A percentile compares a stretch with the other conserved stretches of the same genome.
Conservation (phyloP, 2,888 invertebrate genomes). For the Hybos culiciformis region DNA sequence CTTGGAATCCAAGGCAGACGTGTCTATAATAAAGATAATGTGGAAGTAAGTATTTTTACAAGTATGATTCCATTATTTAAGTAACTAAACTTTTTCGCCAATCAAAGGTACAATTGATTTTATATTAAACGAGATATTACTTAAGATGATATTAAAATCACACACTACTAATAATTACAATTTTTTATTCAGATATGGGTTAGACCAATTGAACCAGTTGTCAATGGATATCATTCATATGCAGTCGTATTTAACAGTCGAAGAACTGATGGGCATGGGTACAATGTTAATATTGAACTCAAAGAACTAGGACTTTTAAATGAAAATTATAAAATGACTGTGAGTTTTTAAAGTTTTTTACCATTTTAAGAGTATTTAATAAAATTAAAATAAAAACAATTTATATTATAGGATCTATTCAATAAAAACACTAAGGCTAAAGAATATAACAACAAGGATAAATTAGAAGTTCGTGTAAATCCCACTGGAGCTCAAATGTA, state of each 20-base stretch:
- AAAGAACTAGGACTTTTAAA: conserved; percentile 29
- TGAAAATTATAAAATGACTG: conserved; percentile 26
- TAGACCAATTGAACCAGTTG: conserved; percentile 32
- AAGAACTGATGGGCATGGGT: conserved; percentile 35
- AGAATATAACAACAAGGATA: conserved; percentile 7
- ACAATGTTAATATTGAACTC: conserved; percentile 22
- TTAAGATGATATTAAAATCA: too few relatives aligned
- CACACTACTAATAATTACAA: conserved; percentile 3
- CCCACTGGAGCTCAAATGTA: conserved; percentile 21
- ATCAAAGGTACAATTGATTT: conserved; percentile 2
- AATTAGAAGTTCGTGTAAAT: conserved; percentile 18
- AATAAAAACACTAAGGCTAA: conserved; percentile 11
- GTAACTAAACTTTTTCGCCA: too few relatives aligned
- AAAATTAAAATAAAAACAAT: neutral
- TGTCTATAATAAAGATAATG: conserved; percentile 30
- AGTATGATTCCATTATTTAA: too few relatives aligned
- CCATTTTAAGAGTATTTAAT: conserved; percentile 13
- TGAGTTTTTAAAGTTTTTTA: conserved; percentile 13
- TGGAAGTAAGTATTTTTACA: too few relatives aligned
- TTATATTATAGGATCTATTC: conserved; percentile 19
- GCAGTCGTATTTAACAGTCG: conserved; percentile 38
- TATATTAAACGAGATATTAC: neutral
- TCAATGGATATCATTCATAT: conserved; percentile 29
- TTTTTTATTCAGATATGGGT: conserved; percentile 36
- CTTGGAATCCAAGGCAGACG: conserved; percentile 49